Percentiles rank a stretch among this genome's conserved stretches.
Conservation (phyloP, 2,113 vertebrate species). For the crab-eating macaque (Macaca fascicularis) region DNA sequence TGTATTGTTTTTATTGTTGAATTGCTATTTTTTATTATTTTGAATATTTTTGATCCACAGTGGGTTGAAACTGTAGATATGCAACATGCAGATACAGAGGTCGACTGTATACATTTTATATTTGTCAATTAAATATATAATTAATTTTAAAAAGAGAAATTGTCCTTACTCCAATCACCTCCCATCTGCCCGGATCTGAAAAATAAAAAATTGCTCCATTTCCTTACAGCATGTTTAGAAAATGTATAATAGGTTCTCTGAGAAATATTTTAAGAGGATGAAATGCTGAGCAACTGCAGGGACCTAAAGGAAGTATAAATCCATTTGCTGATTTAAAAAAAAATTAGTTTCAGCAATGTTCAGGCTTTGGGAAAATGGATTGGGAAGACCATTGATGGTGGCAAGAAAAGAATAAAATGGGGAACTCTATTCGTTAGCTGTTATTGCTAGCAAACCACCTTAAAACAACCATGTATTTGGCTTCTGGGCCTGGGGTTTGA, state of each 20-base stretch:
- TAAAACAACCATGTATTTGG: neutral
- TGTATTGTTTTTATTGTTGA: neutral
- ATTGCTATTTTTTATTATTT: neutral
- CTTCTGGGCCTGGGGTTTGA: neutral
- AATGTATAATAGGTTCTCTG: neutral
- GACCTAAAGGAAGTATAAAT: neutral
- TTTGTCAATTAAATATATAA: neutral
- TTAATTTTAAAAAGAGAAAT: neutral
- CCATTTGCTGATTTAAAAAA: neutral
- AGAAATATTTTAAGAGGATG: neutral
- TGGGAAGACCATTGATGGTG: neutral
- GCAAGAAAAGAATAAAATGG: neutral
- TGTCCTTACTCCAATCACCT: neutral
- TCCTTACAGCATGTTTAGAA: neutral
- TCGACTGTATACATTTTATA: neutral
- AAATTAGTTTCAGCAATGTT: neutral
- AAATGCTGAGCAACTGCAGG: neutral
- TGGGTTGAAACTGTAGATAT: neutral
- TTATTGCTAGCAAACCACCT: neutral
- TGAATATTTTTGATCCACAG: neutral
- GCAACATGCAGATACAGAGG: neutral
- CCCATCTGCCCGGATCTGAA: neutral
- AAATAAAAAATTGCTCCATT: neutral
- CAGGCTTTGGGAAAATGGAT: neutral
- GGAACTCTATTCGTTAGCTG: neutral